Evolutionary conservation across 1,140 invertebrate genomes (phyloP).

Genomic region (Tetramorium parvispinum): DNA sequence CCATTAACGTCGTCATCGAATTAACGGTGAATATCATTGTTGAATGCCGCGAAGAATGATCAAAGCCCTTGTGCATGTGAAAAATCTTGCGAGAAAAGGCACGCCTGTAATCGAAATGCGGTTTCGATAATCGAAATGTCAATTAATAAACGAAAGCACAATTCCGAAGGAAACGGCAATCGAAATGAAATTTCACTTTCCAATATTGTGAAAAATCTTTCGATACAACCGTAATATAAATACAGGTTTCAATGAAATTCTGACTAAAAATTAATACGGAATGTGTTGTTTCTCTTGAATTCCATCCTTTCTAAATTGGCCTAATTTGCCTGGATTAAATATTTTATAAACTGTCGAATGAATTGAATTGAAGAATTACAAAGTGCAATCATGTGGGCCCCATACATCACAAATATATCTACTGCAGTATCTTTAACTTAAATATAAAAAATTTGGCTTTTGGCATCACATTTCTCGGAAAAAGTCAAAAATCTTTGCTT

Average conservation of each 20-base stretch:
- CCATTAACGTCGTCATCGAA: constrained; percentile 68
- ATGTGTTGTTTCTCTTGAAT: neutral
- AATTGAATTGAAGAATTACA: neutral
- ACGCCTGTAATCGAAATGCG: neutral
- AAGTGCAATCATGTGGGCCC: neutral
- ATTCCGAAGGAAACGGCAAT: neutral
- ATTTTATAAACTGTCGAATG: neutral
- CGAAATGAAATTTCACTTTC: neutral
- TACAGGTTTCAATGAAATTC: neutral
- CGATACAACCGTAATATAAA: neutral
- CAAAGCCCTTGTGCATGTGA: neutral
- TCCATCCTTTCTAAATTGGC: neutral
- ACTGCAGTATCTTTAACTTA: neutral
- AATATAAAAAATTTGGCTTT: neutral
- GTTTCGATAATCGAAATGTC: neutral
- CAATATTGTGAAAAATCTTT: neutral
- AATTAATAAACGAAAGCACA: neutral
- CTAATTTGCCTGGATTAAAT: neutral
- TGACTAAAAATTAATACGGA: neutral
- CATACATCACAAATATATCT: neutral
- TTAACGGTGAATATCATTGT: constrained; percentile 79
- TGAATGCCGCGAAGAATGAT: constrained; percentile 58
- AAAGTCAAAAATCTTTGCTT: neutral
- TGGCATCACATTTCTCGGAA: neutral
- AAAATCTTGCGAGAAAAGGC: neutral